A percentile compares a stretch with the other conserved stretches of the same genome.
phyloP scores from a whole-genome alignment of 2,797 vertebrate species.

The Molossus molossus region DNA sequence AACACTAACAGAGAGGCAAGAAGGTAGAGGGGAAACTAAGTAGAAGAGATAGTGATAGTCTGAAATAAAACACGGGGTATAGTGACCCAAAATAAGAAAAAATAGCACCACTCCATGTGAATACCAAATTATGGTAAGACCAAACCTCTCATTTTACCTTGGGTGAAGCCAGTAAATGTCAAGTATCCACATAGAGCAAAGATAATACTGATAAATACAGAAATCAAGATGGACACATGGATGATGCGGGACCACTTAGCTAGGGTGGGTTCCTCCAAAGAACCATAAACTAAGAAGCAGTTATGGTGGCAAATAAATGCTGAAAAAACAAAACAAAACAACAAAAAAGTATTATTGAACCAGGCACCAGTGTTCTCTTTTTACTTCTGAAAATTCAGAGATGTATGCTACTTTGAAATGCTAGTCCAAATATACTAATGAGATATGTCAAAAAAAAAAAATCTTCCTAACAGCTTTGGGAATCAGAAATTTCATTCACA shows the following conservation, averaged over 20 bases:
- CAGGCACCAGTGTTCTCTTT: neutral
- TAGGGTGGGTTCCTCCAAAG: constrained; percentile 94
- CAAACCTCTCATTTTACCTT: constrained; percentile 91
- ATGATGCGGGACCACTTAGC: constrained; percentile 94
- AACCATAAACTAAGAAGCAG: constrained; percentile 97
- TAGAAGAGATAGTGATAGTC: neutral
- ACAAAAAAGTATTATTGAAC: constrained; percentile 65
- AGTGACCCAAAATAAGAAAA: neutral
- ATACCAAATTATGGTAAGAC: neutral
- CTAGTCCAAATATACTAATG: neutral
- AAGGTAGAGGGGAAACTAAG: neutral
- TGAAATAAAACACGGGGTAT: neutral
- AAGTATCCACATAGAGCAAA: constrained; percentile 95
- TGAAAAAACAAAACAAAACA: constrained; percentile 84
- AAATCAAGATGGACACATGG: constrained; percentile 93
- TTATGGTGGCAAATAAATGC: constrained; percentile 99
- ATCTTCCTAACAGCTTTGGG: neutral
- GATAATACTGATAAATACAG: constrained; percentile 92
- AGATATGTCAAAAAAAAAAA: constrained; percentile 51
- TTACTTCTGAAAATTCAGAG: constrained; percentile 54
- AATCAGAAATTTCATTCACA: constrained; percentile 42
- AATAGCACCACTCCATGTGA: neutral
- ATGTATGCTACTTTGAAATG: constrained; percentile 41
- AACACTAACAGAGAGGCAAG: neutral
- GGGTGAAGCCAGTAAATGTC: constrained; percentile 96